Evolutionary conservation across 2,888 invertebrate species (phyloP).

Genomic region (Lycaena phlaeas): DNA sequence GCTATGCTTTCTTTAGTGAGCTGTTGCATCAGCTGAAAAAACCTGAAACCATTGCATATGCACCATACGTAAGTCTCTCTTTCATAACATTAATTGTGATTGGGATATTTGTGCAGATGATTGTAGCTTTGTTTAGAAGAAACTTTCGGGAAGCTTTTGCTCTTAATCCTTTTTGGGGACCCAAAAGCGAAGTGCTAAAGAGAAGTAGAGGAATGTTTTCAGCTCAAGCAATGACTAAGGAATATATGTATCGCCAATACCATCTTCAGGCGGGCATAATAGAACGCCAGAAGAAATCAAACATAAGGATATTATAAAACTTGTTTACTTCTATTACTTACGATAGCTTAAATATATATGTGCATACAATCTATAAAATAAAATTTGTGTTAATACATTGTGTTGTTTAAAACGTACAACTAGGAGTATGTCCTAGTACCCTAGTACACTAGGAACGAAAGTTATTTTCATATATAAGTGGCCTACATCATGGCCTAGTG

Average conservation of each 20-base stretch:
- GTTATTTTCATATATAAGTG: no score
- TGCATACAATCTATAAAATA: no score
- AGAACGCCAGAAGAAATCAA: slow-evolving; percentile 39
- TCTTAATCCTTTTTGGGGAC: slow-evolving; percentile 48
- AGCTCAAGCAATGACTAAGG: slow-evolving; percentile 66
- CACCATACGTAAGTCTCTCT: neutral
- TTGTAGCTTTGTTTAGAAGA: slow-evolving; percentile 28
- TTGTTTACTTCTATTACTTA: neutral
- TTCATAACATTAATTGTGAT: neutral
- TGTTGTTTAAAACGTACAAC: no score
- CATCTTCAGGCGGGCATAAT: slow-evolving; percentile 54
- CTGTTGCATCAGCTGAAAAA: slow-evolving; percentile 13
- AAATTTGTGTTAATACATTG: no score
- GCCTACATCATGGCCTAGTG: no score
- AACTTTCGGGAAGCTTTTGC: slow-evolving; percentile 24
- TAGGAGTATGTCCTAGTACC: no score
- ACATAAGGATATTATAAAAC: slow-evolving; percentile 24
- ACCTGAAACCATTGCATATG: slow-evolving; percentile 8
- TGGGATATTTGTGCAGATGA: slow-evolving; percentile 15
- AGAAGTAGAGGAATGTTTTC: slow-evolving; percentile 62
- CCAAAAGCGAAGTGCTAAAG: slow-evolving; percentile 38
- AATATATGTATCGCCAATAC: slow-evolving; percentile 63
- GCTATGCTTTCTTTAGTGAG: slow-evolving; percentile 32
- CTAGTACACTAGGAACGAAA: no score
- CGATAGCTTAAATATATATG: no score